Conservation (phyloP, 2,888 invertebrate species). For the Melanargia galathea region DNA sequence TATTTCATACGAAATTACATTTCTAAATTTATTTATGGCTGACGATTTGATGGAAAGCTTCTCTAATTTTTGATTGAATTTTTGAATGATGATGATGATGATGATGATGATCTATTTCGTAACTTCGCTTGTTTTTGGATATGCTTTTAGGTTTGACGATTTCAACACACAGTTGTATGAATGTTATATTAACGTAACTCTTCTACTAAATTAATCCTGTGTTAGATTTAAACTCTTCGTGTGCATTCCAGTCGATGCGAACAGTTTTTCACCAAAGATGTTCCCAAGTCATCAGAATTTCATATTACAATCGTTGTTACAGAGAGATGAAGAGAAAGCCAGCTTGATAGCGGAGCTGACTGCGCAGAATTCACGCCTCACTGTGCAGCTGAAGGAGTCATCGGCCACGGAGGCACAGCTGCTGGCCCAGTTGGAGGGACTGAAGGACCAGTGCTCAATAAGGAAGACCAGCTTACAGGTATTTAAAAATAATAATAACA, state of each 20-base stretch:
- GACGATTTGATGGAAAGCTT: not conserved
- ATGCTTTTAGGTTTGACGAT: no score
- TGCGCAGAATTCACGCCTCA: slow-evolving; percentile 93
- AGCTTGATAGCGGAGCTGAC: slow-evolving; percentile 91
- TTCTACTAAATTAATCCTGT: no score
- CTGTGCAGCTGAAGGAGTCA: slow-evolving; percentile 92
- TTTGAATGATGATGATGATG: no score
- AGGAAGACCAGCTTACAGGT: slow-evolving; percentile 89
- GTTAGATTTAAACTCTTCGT: no score
- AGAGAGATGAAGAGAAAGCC: slow-evolving; percentile 91
- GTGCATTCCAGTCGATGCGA: no score
- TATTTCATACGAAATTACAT: not conserved
- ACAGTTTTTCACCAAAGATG: no score
- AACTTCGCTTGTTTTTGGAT: no score
- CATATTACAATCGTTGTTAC: slow-evolving; percentile 46
- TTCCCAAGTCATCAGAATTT: not conserved
- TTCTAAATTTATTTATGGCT: not conserved
- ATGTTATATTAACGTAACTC: no score
- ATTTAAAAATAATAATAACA: slow-evolving; percentile 21
- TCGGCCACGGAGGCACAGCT: slow-evolving; percentile 90
- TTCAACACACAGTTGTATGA: no score
- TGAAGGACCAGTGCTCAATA: slow-evolving; percentile 92
- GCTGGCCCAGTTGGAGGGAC: slow-evolving; percentile 88
- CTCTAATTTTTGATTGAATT: not conserved
- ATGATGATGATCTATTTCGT: no score